Conservation (phyloP, 2,113 vertebrate genomes). For the Cettia cetti region DNA sequence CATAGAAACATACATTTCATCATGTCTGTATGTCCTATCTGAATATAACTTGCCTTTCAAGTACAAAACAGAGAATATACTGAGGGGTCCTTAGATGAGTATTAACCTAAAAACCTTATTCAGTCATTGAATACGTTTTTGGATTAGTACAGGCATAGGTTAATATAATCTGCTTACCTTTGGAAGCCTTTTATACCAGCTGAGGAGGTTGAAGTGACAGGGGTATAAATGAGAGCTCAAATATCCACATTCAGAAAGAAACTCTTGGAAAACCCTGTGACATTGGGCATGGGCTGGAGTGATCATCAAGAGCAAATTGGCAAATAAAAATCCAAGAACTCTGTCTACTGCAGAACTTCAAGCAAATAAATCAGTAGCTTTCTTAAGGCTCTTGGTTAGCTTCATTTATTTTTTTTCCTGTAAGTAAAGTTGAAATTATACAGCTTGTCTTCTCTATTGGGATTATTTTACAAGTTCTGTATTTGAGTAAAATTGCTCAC, state of each 20-base stretch:
- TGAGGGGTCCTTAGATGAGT: not conserved
- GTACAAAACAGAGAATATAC: too few species aligned
- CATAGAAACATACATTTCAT: not conserved
- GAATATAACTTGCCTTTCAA: not conserved
- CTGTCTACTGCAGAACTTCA: not conserved
- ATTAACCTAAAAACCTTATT: not conserved
- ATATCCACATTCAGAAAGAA: not conserved
- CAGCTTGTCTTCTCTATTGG: rapidly evolving
- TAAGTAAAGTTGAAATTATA: not conserved
- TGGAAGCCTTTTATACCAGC: not conserved
- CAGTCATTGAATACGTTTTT: not conserved
- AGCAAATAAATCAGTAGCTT: not conserved
- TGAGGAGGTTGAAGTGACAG: not conserved
- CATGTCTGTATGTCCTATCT: not conserved
- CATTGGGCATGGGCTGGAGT: not conserved
- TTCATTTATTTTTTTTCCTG: not conserved
- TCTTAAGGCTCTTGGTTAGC: not conserved
- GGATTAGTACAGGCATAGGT: not conserved
- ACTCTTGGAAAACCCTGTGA: not conserved
- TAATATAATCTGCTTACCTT: not conserved
- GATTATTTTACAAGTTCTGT: not conserved
- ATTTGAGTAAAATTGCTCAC: not conserved
- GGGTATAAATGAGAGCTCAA: not conserved
- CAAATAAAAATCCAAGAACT: not conserved
- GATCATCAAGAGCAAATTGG: not conserved